phyloP scores from a whole-genome alignment of 2,113 vertebrate species.

The Alligator mississippiensis region DNA sequence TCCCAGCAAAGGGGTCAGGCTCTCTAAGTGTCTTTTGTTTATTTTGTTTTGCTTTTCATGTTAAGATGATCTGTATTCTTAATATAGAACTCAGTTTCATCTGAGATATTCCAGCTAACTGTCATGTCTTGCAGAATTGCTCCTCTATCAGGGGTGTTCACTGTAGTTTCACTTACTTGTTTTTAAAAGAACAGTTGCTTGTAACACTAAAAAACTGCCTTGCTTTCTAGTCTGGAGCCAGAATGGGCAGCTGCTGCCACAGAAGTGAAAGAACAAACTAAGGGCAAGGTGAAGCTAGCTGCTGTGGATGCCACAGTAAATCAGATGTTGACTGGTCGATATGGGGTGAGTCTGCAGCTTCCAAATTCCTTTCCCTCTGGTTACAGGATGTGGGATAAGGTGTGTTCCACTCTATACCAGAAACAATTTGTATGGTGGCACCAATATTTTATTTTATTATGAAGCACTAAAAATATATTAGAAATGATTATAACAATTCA shows the following conservation, averaged over 20 bases:
- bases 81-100: background rate
- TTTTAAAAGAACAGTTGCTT: background rate
- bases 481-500: background rate
- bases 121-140: background rate
- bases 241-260: slow-evolving; percentile 95
- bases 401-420: background rate
- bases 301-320: slow-evolving; percentile 93
- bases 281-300: slow-evolving; percentile 92
- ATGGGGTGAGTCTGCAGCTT: slow-evolving; percentile 84
- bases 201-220: background rate
- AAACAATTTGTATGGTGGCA: background rate
- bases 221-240: slow-evolving; percentile 87
- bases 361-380: background rate
- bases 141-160: no score
- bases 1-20: background rate
- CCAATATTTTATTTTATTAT: background rate
- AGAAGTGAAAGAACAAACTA: slow-evolving; percentile 92
- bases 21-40: background rate
- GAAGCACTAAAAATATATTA: background rate
- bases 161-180: background rate
- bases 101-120: background rate
- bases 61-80: background rate
- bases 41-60: background rate
- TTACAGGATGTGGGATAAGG: background rate
- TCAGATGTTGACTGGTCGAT: slow-evolving; percentile 86